Evolutionary conservation across 2,888 invertebrate species (phyloP).

Genomic region (Meandrusa payeni): DNA sequence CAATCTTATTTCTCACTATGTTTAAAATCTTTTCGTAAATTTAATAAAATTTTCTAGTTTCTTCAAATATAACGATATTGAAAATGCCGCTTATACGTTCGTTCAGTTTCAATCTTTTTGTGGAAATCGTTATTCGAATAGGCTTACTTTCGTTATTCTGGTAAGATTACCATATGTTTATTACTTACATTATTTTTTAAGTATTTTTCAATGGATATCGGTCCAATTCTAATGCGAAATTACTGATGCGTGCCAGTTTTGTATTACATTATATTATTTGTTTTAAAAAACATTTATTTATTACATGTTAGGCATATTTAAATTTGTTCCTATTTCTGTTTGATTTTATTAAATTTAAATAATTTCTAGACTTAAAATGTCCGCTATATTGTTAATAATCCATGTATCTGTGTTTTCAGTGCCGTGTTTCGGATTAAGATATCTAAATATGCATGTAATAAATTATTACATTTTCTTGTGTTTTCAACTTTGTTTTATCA

Average conservation of each 20-base stretch:
- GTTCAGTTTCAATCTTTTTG: conserved; percentile 63
- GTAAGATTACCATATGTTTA: conserved; percentile 67
- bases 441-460: too few species aligned
- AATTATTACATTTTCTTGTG: neutral
- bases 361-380: too few species aligned
- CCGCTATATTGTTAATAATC: too few species aligned
- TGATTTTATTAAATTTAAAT: neutral
- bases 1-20: conserved; percentile 9
- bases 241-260: neutral
- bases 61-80: conserved; percentile 2
- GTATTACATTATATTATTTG: neutral
- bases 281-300: neutral
- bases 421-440: too few species aligned
- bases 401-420: too few species aligned
- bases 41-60: conserved; percentile 14
- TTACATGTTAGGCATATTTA: neutral
- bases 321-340: neutral
- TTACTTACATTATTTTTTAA: conserved; percentile 5
- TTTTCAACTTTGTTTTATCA: neutral
- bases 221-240: too few species aligned
- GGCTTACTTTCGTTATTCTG: conserved; percentile 72
- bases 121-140: conserved; percentile 76
- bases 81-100: conserved; percentile 72
- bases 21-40: conserved; percentile 13
- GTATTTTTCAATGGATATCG: too few species aligned